These are phyloP conservation scores for Apodemus agrarius DNA, from an alignment of 2,797 vertebrate genomes.

Conservation along the genomic window DNA sequence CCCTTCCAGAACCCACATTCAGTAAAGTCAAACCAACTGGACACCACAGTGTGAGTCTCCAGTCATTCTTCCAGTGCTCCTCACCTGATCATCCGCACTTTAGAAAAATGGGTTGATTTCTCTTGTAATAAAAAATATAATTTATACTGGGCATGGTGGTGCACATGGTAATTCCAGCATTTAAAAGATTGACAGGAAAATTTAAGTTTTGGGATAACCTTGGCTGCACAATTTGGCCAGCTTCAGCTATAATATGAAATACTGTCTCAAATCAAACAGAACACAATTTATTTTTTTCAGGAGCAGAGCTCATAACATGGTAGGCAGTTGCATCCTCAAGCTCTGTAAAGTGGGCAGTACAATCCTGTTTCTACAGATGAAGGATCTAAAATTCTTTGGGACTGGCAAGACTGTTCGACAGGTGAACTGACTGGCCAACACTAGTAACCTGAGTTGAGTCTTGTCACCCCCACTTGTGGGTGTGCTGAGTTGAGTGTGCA, in stretches of 20 bases:
- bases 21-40: not conserved
- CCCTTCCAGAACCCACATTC: not conserved
- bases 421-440: not conserved
- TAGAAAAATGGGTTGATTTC: not conserved
- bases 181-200: not conserved
- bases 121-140: slow-evolving; percentile 28
- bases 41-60: not conserved
- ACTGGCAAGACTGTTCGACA: not conserved
- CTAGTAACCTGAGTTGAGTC: not conserved
- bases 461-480: not conserved
- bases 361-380: not conserved
- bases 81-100: not conserved
- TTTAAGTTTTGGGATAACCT: not conserved
- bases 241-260: not conserved
- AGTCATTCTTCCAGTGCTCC: not conserved
- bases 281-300: not conserved
- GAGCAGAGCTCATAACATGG: not conserved
- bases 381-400: not conserved
- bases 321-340: not conserved
- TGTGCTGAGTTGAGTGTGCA: not conserved
- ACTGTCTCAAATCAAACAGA: not conserved
- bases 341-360: not conserved
- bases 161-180: not conserved
- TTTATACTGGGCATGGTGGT: not conserved
- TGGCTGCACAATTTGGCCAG: not conserved